Percentiles rank a stretch among this genome's conserved stretches.
Conservation (phyloP, 2,888 invertebrate species). For the Poecilobothrus nobilitatus region DNA sequence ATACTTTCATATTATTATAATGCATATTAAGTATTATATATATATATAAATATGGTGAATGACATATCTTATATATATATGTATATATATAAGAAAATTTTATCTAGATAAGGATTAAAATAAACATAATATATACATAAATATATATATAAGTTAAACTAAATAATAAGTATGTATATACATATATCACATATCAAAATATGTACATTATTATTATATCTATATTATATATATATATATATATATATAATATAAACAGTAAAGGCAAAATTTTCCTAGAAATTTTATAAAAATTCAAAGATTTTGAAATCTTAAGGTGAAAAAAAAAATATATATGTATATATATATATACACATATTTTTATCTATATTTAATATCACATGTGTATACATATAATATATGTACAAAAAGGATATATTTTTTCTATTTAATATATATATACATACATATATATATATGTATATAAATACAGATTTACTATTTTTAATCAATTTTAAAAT, state of each 20-base stretch:
- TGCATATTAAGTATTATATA: not conserved
- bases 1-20: not conserved
- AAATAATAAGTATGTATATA: not conserved
- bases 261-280: not conserved
- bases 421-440: too few relatives aligned
- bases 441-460: too few relatives aligned
- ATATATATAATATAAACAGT: not conserved
- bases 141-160: not conserved
- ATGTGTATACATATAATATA: too few relatives aligned
- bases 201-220: not conserved
- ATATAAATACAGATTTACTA: too few relatives aligned
- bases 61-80: too few relatives aligned
- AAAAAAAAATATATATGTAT: not conserved
- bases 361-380: too few relatives aligned
- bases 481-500: too few relatives aligned
- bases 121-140: not conserved
- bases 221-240: not conserved
- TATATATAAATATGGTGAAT: not conserved
- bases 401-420: too few relatives aligned
- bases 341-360: too few relatives aligned
- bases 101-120: conserved; percentile 4
- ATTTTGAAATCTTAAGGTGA: not conserved
- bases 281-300: not conserved
- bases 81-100: not conserved
- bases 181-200: not conserved